Evolutionary conservation across 2,113 vertebrate species (phyloP).

Genomic region (Ceyx cyanopectus): DNA sequence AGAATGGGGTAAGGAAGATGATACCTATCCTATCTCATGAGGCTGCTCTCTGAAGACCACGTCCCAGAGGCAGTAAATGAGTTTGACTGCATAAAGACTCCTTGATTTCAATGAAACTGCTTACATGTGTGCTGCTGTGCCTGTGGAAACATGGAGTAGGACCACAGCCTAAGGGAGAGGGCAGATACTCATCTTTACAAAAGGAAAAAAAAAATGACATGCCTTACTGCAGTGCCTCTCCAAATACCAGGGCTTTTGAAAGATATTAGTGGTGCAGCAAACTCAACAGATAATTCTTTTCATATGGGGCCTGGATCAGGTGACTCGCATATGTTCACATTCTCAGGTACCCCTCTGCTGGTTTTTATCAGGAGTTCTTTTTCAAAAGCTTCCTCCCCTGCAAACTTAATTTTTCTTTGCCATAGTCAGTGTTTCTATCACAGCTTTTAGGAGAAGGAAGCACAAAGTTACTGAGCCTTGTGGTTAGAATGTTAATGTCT

Average conservation of each 20-base stretch:
- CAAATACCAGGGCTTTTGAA: constrained; percentile 38
- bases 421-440: background rate
- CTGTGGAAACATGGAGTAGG: constrained; percentile 10
- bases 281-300: constrained; percentile 50
- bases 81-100: background rate
- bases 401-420: constrained; percentile 6
- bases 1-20: background rate
- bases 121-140: constrained; percentile 24
- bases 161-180: constrained; percentile 33
- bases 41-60: background rate
- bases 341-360: constrained; percentile 23
- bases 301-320: constrained; percentile 15
- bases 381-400: background rate
- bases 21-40: background rate
- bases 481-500: constrained; percentile 6
- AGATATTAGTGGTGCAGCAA: constrained; percentile 19
- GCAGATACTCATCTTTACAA: background rate
- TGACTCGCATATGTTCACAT: constrained; percentile 47
- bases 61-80: background rate
- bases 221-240: constrained; percentile 33
- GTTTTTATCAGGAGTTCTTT: constrained; percentile 19
- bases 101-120: constrained; percentile 41
- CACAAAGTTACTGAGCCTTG: background rate
- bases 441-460: background rate
- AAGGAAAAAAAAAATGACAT: background rate